Evolutionary conservation across 2,113 vertebrate genomes (phyloP), one percentile per base, ranked within the genome.

Genomic region (Pomatostomus ruficeps): DNA sequence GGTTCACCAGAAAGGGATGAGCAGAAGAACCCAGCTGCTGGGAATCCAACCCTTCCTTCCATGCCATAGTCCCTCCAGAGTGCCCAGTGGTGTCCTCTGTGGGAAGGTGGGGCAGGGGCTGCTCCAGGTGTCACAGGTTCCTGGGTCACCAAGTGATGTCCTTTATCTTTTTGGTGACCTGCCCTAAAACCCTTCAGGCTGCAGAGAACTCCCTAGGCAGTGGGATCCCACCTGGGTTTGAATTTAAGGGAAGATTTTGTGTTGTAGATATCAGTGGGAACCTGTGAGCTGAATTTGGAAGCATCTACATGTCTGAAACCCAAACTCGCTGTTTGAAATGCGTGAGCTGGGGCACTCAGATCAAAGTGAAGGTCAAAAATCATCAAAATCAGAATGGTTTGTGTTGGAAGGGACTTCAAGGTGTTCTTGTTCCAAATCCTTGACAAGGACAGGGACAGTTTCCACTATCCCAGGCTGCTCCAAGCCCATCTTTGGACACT

Each of bases 331-430:
- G 18, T 43, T 68, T 71, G 38, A 74, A 89, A 22, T 10, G 28
- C 1, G 2, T 5, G 40, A 46, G 10, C 15, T 62, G 40, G 52
- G 62, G 55, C 43, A 7, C 15, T 62, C 1, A 0, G n/a, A 43
- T 26, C 19, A 14, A 61, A 85, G 40, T 0, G 2, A 72, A 51
- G 18, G 26, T 8, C 22, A 67, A 29, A 70, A 70, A 48, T 40
- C 5, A 3, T 29, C n/a, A 40, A 61, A 71, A 17, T 10, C 24
- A 46, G 40, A 40, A 40, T 8, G 29, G 13, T 31, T 71, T 21
- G 35, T 5, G 7, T 9, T 71, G 4, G 4, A 40, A 86, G 19
- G 14, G n/a, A 62, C 20, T 62, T 14, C n/a, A 71, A 46, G 3
- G 21, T n/a, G 40, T 40, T 29, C 13, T 9, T 4, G 12, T 35